A percentile compares a stretch with the other conserved stretches of the same genome.
Conservation (phyloP, 2,797 vertebrate species). For the Halcyon leucocephala region DNA sequence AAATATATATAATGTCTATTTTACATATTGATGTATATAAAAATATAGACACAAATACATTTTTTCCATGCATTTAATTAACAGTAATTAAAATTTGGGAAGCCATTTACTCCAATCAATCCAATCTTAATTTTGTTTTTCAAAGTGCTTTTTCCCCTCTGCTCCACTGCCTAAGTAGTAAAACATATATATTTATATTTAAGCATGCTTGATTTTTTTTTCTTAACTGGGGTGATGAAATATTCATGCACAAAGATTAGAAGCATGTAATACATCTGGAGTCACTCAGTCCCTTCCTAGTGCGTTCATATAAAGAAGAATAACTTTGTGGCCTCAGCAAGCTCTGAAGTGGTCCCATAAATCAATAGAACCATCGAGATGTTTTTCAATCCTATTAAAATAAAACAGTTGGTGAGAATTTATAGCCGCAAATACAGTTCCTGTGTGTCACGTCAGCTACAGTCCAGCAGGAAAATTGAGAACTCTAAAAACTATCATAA, state of each 20-base stretch:
- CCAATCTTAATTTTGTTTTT: background rate
- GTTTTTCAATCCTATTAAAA: conserved; percentile 21
- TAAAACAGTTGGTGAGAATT: background rate
- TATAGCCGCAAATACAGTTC: background rate
- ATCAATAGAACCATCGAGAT: background rate
- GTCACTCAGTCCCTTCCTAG: background rate
- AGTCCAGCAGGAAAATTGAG: background rate
- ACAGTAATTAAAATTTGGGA: background rate
- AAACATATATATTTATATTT: background rate
- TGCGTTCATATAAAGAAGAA: background rate
- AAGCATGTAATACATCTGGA: background rate
- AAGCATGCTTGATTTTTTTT: background rate
- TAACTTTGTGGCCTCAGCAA: background rate
- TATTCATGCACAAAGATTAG: background rate
- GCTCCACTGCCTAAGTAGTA: background rate
- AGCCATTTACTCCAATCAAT: background rate
- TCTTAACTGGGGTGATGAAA: background rate
- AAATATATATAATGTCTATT: background rate
- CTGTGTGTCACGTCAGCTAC: background rate
- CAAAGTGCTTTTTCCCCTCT: background rate
- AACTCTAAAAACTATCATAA: background rate
- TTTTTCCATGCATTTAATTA: background rate
- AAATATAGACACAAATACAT: background rate
- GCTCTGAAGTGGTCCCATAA: background rate
- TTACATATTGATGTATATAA: background rate